Conservation (phyloP, 2,113 vertebrate genomes). For the Ceyx cyanopectus region DNA sequence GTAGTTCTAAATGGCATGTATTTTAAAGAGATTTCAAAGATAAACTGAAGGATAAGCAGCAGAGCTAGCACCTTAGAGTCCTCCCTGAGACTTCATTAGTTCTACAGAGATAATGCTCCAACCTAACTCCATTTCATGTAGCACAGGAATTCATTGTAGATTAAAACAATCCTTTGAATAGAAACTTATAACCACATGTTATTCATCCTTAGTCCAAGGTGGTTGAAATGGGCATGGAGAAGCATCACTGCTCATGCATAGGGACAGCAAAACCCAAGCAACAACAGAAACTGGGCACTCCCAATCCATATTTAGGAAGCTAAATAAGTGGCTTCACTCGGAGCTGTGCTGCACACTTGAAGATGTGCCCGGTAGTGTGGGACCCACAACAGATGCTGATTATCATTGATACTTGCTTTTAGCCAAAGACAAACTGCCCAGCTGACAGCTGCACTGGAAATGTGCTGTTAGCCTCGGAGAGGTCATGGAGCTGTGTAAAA, state of each 20-base stretch:
- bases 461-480: not conserved
- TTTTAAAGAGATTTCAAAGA: not conserved
- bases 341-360: constrained; percentile 4
- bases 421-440: constrained; percentile 25
- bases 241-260: not conserved
- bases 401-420: constrained; percentile 41
- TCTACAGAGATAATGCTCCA: not conserved
- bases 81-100: not conserved
- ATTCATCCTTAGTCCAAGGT: not conserved
- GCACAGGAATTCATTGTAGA: not conserved
- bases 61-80: not conserved
- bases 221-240: not conserved
- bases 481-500: not conserved
- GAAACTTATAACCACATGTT: not conserved
- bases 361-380: constrained; percentile 25
- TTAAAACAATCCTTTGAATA: not conserved
- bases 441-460: constrained; percentile 65
- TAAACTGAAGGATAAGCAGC: not conserved
- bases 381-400: constrained; percentile 43
- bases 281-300: not conserved
- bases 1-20: not conserved
- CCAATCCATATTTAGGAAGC: not conserved
- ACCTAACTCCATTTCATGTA: not conserved
- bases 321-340: not conserved
- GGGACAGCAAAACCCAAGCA: not conserved